Percentiles rank a stretch among this genome's conserved stretches.
These are phyloP conservation scores for Anniella stebbinsi DNA, from an alignment of 2,797 vertebrate genomes.

Conservation along the genomic window DNA sequence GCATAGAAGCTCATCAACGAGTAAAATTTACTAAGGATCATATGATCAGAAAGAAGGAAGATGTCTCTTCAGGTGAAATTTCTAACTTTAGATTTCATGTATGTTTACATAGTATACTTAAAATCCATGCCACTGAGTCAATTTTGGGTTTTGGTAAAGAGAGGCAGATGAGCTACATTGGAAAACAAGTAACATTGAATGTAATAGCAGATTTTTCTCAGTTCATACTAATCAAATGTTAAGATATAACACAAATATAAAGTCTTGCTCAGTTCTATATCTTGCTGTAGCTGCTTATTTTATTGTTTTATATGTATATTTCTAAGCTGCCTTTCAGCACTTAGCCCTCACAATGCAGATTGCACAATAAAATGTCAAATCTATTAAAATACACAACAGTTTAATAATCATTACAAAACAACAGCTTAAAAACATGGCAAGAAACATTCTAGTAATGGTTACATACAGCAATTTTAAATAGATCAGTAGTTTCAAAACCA, in stretches of 20 bases:
- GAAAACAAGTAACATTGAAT: not conserved
- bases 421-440: not conserved
- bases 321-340: not conserved
- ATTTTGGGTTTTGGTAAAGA: not conserved
- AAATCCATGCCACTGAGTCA: not conserved
- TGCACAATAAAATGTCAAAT: too few relatives aligned
- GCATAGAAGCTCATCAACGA: constrained; percentile 97
- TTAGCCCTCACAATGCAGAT: not conserved
- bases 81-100: not conserved
- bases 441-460: too few relatives aligned
- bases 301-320: not conserved
- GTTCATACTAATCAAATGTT: not conserved
- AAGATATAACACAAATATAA: not conserved
- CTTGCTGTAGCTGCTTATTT: not conserved
- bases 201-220: not conserved
- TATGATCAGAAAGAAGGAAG: constrained; percentile 97
- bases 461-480: too few relatives aligned
- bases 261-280: not conserved
- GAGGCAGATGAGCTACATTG: not conserved
- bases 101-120: not conserved
- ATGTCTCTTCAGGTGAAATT: constrained; percentile 87
- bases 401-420: not conserved
- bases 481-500: too few relatives aligned
- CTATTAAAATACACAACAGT: not conserved
- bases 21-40: constrained; percentile 99